Conservation (phyloP, 2,113 vertebrate species). For the Furnarius figulus region DNA sequence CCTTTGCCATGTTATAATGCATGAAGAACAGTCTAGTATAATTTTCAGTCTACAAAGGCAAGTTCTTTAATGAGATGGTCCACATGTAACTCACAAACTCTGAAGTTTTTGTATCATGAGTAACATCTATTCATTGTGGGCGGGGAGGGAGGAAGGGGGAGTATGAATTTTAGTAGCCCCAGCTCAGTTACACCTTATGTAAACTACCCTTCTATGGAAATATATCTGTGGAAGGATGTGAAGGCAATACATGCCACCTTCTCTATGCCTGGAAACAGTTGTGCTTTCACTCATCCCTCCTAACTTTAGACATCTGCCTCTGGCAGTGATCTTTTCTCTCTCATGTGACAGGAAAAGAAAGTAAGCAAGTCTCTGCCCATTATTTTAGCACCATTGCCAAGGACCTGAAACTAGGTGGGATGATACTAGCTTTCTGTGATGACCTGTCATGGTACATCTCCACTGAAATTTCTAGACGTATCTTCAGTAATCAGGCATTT, state of each 20-base stretch:
- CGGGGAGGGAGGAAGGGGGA: accelerated
- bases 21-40: background rate
- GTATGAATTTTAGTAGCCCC: background rate
- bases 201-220: background rate
- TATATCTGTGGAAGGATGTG: background rate
- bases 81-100: background rate
- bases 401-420: background rate
- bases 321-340: background rate
- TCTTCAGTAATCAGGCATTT: slow-evolving; percentile 5
- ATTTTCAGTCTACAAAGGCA: background rate
- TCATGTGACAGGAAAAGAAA: background rate
- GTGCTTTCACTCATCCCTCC: background rate
- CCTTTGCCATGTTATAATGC: background rate
- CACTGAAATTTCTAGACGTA: background rate
- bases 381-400: background rate
- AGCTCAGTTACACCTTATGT: background rate
- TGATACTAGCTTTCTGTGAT: background rate
- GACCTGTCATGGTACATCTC: background rate
- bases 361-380: background rate
- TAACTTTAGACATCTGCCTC: background rate
- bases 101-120: background rate
- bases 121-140: background rate
- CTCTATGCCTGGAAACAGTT: background rate
- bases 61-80: background rate
- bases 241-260: background rate